Conservation (phyloP, 2,797 vertebrate species). For the Emys orbicularis region DNA sequence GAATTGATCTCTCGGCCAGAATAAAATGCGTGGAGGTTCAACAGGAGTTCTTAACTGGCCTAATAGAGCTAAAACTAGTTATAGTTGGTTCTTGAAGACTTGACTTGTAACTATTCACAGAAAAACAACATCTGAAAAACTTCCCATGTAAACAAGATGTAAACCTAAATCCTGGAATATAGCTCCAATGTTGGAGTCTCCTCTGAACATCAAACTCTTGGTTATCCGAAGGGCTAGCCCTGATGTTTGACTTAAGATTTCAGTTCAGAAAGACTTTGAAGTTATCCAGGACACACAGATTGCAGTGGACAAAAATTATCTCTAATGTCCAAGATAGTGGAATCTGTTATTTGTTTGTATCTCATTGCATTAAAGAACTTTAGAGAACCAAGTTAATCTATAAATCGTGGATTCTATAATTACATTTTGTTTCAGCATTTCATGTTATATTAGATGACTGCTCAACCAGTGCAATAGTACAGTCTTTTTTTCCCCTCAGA, state of each 20-base stretch:
- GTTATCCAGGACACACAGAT: background rate
- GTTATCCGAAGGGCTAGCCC: background rate
- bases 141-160: background rate
- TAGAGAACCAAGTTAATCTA: background rate
- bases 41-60: background rate
- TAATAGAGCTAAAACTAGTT: conserved; percentile 43
- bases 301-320: fast-evolving
- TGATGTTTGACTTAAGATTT: fast-evolving
- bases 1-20: background rate
- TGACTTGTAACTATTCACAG: background rate
- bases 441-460: background rate
- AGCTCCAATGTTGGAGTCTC: background rate
- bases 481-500: fast-evolving
- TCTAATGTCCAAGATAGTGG: background rate
- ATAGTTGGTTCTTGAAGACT: background rate
- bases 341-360: background rate
- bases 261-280: background rate
- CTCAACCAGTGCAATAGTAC: fast-evolving
- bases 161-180: background rate
- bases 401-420: background rate
- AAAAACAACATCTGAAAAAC: background rate
- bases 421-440: background rate
- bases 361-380: background rate
- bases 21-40: background rate
- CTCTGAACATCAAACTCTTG: background rate